A percentile compares a stretch with the other conserved stretches of the same genome.
These are phyloP conservation scores for Agrypnus murinus DNA, from an alignment of 2,888 invertebrate genomes.

Conservation along the genomic window DNA sequence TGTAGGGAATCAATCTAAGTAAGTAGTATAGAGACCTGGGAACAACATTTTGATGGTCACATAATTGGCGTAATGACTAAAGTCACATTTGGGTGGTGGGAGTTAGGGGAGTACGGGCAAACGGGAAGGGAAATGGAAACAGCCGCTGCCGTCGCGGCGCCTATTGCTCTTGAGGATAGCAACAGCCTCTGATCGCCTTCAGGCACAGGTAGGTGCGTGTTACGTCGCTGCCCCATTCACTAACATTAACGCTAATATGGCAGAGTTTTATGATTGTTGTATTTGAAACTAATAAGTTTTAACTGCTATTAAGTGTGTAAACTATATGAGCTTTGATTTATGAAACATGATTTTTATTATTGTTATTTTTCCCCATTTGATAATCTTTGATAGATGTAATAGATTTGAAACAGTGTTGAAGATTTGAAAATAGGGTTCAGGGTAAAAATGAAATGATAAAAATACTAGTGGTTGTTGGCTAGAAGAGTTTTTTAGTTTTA, in stretches of 20 bases:
- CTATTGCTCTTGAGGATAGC: conserved; percentile 70
- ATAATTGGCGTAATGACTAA: conserved; percentile 32
- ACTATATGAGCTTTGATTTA: too few species aligned
- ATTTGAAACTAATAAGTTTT: conserved; percentile 21
- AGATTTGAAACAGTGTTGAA: too few species aligned
- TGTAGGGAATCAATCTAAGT: too few species aligned
- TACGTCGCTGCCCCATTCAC: conserved; percentile 43
- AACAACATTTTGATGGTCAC: conserved; percentile 53
- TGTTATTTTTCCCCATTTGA: too few species aligned
- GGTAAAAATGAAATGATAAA: too few species aligned
- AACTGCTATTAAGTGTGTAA: too few species aligned
- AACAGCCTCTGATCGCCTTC: conserved; percentile 70
- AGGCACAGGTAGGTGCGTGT: conserved; percentile 68
- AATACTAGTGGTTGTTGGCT: too few species aligned
- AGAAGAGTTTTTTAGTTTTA: too few species aligned
- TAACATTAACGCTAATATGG: conserved; percentile 49
- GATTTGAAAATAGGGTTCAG: too few species aligned
- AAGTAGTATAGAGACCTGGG: not conserved
- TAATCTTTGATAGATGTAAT: too few species aligned
- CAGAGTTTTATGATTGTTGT: conserved; percentile 13
- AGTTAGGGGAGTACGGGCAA: conserved; percentile 52
- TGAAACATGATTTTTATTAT: too few species aligned
- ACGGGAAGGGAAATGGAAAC: conserved; percentile 58
- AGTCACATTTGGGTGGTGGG: conserved; percentile 43
- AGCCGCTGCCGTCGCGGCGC: conserved; percentile 68